Conservation (phyloP, 1,140 invertebrate genomes). For the Mycetomoellerius zeteki region DNA sequence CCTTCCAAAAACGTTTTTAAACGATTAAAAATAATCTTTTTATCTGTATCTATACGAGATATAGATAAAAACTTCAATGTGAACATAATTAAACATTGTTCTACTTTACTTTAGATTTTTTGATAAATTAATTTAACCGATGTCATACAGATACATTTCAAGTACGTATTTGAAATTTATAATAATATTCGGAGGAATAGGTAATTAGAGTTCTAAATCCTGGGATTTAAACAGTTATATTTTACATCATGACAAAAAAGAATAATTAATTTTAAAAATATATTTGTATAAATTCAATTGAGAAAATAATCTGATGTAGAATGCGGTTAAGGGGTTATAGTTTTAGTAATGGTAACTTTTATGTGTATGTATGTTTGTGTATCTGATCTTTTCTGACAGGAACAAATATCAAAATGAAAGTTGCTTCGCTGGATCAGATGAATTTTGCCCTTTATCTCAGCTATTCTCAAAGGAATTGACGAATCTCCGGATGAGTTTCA, state of each 20-base stretch:
- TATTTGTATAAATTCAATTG: neutral
- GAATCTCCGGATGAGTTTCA: conserved; percentile 25
- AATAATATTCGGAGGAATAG: neutral
- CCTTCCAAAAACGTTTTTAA: neutral
- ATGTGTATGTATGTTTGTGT: neutral
- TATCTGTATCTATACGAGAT: neutral
- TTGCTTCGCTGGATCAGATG: conserved; percentile 13
- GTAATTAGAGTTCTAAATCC: neutral
- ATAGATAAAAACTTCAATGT: neutral
- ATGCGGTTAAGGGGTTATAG: neutral
- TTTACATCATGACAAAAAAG: neutral
- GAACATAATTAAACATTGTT: conserved; percentile 23
- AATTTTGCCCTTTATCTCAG: conserved; percentile 20
- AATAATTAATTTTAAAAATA: neutral
- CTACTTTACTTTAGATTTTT: neutral
- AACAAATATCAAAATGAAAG: conserved; percentile 39
- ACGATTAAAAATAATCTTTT: neutral
- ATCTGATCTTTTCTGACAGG: neutral
- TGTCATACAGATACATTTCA: neutral
- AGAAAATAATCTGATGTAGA: neutral
- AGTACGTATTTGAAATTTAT: conserved; percentile 8
- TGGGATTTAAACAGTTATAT: neutral
- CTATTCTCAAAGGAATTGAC: conserved; percentile 38
- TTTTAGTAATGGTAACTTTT: neutral
- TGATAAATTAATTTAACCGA: neutral